Evolutionary conservation across 2,113 vertebrate genomes (phyloP).

Genomic region (Oreochromis niloticus): DNA sequence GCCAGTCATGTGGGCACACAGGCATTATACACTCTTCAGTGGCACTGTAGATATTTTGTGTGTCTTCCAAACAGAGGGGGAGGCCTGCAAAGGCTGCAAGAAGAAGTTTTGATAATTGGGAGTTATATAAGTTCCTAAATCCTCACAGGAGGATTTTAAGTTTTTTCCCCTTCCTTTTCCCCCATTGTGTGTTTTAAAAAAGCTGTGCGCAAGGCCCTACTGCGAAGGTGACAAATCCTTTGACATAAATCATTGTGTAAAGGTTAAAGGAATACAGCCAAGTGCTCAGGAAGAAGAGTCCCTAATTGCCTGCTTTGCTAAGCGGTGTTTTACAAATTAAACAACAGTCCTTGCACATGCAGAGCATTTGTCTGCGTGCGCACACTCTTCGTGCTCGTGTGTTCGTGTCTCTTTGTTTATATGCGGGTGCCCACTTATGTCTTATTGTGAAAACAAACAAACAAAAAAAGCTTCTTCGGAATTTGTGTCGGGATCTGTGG

Average conservation of each 20-base stretch:
- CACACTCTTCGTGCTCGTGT: background rate
- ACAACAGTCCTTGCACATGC: slow-evolving; percentile 49
- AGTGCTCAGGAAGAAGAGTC: slow-evolving; percentile 70
- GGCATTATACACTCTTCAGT: slow-evolving; percentile 81
- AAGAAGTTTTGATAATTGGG: slow-evolving; percentile 81
- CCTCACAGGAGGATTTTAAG: slow-evolving; percentile 76
- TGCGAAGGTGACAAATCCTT: slow-evolving; percentile 80
- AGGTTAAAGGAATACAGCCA: slow-evolving; percentile 74
- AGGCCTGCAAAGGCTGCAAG: slow-evolving; percentile 68
- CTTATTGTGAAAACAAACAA: slow-evolving; percentile 11
- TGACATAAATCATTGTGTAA: slow-evolving; percentile 75
- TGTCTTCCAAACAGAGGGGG: slow-evolving; percentile 78
- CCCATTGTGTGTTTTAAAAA: slow-evolving; percentile 78
- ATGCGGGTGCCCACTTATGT: slow-evolving; percentile 3
- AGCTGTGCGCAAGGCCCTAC: slow-evolving; percentile 70
- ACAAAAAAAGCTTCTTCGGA: slow-evolving; percentile 2
- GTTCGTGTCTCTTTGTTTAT: slow-evolving; percentile 27
- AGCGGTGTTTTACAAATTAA: slow-evolving; percentile 75
- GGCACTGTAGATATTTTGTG: slow-evolving; percentile 77
- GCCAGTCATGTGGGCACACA: slow-evolving; percentile 80
- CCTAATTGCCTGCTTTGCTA: slow-evolving; percentile 76
- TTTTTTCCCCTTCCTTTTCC: slow-evolving; percentile 43
- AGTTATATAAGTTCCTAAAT: slow-evolving; percentile 82
- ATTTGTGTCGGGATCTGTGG: slow-evolving; percentile 38
- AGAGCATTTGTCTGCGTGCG: slow-evolving; percentile 20